Percentiles rank a stretch among this genome's conserved stretches.
Conservation (phyloP, 2,113 vertebrate genomes). For the Brachyhypopomus occidentalis region DNA sequence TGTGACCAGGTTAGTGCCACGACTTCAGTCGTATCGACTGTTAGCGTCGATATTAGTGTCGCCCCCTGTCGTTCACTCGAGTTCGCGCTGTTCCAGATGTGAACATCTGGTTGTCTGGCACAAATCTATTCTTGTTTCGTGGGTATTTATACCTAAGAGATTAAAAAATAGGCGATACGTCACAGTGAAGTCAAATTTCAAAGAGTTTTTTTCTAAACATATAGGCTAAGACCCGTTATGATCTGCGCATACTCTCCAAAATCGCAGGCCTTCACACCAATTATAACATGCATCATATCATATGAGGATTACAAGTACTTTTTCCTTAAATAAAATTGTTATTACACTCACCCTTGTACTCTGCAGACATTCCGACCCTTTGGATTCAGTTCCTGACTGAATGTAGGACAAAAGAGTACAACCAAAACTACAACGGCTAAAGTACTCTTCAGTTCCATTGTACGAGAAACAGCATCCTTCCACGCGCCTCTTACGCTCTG, state of each 20-base stretch:
- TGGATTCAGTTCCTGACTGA: conserved; percentile 73
- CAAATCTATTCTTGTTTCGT: background rate
- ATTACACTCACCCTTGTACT: conserved; percentile 71
- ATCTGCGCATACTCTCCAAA: background rate
- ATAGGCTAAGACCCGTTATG: background rate
- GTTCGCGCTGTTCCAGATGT: conserved; percentile 65
- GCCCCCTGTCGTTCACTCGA: conserved; percentile 59
- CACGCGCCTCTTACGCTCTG: conserved; percentile 65
- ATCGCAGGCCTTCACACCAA: background rate
- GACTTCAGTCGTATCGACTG: conserved; percentile 47
- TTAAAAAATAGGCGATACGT: background rate
- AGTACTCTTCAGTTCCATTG: conserved; percentile 77
- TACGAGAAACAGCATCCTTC: conserved; percentile 76
- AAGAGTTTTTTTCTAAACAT: background rate
- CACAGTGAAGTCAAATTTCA: background rate
- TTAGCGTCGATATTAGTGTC: conserved; percentile 32
- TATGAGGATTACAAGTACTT: background rate
- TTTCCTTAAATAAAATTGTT: background rate
- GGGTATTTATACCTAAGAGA: background rate
- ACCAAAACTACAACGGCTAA: conserved; percentile 62
- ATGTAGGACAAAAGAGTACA: conserved; percentile 66
- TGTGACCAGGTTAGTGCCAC: conserved; percentile 50
- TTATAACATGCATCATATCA: background rate
- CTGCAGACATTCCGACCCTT: conserved; percentile 81
- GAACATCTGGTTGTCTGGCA: conserved; percentile 68